Conservation (phyloP, 2,113 vertebrate species). For the Myodes glareolus region DNA sequence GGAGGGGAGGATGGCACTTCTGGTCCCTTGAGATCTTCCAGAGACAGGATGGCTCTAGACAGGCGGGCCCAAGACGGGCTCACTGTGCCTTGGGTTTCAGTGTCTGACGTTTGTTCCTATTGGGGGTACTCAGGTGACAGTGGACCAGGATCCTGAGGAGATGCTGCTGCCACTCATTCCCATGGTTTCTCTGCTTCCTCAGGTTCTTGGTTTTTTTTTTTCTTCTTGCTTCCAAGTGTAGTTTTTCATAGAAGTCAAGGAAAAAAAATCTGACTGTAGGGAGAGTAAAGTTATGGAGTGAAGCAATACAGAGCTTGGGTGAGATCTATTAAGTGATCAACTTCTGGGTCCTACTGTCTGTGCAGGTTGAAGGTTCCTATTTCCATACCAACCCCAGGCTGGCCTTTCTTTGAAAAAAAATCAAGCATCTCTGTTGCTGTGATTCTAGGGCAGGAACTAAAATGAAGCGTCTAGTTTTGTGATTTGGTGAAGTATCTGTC, state of each 20-base stretch:
- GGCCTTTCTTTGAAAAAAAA: background rate
- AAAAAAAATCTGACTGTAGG: background rate
- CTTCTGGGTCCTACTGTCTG: background rate
- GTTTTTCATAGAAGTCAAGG: constrained; percentile 61
- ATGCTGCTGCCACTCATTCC: background rate
- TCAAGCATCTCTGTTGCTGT: background rate
- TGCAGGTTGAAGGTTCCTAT: background rate
- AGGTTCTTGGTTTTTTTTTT: background rate
- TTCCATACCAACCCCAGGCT: constrained; percentile 27
- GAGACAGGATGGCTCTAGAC: background rate
- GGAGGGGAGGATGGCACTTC: background rate
- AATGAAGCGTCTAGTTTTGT: background rate
- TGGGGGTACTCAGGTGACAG: background rate
- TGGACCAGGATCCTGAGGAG: background rate
- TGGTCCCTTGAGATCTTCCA: background rate
- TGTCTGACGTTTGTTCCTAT: background rate
- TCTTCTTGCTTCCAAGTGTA: background rate
- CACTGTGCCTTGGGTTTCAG: background rate
- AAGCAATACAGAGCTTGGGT: background rate
- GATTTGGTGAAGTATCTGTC: constrained; percentile 59
- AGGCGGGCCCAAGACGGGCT: background rate
- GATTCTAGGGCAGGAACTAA: background rate
- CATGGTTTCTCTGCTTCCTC: background rate
- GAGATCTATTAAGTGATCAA: background rate
- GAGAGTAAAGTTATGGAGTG: background rate